Percentiles rank a stretch among this genome's conserved stretches.
Evolutionary conservation across 92 coral and sea anemone species (phyloP).

Genomic region (Parazoanthus darwini): DNA sequence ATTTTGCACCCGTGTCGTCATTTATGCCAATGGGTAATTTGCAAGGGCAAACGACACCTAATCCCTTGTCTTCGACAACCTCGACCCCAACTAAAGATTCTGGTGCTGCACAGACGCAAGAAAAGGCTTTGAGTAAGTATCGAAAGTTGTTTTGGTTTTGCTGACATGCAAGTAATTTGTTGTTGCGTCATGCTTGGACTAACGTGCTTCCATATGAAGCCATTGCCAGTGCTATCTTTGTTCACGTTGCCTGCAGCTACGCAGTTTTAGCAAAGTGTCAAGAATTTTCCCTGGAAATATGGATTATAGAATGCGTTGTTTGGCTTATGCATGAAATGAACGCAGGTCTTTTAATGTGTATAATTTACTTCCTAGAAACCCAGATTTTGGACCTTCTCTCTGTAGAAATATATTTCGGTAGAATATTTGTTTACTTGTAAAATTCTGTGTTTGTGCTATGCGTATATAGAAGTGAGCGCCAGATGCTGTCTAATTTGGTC

Average conservation of each 20-base stretch:
- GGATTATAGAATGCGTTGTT: slow-evolving; percentile 13
- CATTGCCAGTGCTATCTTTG: not conserved
- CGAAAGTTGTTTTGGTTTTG: slow-evolving; percentile 44
- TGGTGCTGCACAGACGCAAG: slow-evolving; percentile 56
- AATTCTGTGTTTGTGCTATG: not conserved
- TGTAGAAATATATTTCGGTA: not conserved
- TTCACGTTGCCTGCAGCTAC: slow-evolving; percentile 23
- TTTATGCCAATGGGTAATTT: slow-evolving; percentile 66
- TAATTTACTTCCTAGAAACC: not conserved
- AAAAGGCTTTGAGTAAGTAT: slow-evolving; percentile 73
- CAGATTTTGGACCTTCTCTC: not conserved
- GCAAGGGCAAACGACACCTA: slow-evolving; percentile 51
- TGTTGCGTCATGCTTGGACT: slow-evolving; percentile 28
- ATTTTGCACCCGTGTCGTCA: slow-evolving; percentile 75
- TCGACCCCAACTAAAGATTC: slow-evolving; percentile 46
- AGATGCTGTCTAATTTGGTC: slow-evolving; percentile 11
- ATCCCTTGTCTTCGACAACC: slow-evolving; percentile 46
- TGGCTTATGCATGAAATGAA: slow-evolving; percentile 22
- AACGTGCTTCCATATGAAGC: slow-evolving; percentile 29
- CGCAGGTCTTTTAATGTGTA: not conserved
- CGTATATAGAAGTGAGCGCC: not conserved
- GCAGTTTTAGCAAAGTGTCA: slow-evolving; percentile 9
- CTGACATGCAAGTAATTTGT: slow-evolving; percentile 36
- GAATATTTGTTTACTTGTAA: not conserved
- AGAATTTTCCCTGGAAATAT: slow-evolving; percentile 21